Conservation (phyloP, 2,113 vertebrate species). For the Orthonyx spaldingii region DNA sequence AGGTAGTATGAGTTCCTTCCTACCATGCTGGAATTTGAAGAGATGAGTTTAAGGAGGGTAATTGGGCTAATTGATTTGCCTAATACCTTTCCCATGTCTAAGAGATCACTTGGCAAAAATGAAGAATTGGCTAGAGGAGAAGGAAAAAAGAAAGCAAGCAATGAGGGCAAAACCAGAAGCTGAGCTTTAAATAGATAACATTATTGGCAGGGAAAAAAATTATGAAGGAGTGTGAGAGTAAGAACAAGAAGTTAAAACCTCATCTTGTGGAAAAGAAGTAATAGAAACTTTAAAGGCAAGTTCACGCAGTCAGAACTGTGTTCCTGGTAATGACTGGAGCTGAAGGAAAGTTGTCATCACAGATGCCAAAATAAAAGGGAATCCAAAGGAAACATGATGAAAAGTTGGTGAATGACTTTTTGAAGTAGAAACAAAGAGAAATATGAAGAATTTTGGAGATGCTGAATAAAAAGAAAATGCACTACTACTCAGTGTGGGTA, state of each 20-base stretch:
- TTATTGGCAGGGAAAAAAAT: not conserved
- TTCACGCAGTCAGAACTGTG: not conserved
- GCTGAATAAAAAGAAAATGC: not conserved
- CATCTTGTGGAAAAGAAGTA: not conserved
- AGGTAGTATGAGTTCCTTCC: not conserved
- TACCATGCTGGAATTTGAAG: not conserved
- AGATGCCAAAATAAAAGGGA: not conserved
- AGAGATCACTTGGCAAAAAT: not conserved
- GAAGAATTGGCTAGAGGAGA: not conserved
- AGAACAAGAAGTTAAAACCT: not conserved
- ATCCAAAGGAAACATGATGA: not conserved
- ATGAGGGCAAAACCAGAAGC: not conserved
- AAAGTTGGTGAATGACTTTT: not conserved
- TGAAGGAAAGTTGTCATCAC: not conserved
- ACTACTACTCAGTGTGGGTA: not conserved
- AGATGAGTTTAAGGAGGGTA: not conserved
- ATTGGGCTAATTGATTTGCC: not conserved
- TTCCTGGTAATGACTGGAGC: not conserved
- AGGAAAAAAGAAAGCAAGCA: not conserved
- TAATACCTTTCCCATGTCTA: not conserved
- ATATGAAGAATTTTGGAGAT: not conserved
- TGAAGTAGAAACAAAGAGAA: not conserved
- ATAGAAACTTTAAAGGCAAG: not conserved
- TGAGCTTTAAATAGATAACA: not conserved
- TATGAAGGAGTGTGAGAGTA: not conserved